Evolutionary conservation across 2,113 vertebrate species (phyloP).

Genomic region (Oncorhynchus masou): DNA sequence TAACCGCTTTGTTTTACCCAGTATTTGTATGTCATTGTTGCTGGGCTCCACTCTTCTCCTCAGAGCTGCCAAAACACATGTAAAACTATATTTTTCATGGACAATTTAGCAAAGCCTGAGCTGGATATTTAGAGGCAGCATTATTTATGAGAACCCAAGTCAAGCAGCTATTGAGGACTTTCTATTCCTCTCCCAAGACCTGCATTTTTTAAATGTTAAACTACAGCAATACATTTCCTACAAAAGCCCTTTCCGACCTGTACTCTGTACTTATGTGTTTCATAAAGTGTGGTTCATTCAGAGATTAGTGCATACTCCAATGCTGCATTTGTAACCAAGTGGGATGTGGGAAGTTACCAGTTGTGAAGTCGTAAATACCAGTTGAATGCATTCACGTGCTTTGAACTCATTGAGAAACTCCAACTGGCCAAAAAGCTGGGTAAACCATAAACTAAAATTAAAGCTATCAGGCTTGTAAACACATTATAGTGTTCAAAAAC

Average conservation of each 20-base stretch:
- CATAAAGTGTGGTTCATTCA: constrained; percentile 43
- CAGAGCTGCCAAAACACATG: background rate
- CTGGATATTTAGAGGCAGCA: too few relatives aligned
- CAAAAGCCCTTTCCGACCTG: constrained; percentile 55
- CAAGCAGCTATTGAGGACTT: constrained; percentile 31
- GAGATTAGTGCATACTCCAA: constrained; percentile 43
- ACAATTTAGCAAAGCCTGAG: too few relatives aligned
- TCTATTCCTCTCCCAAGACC: constrained; percentile 44
- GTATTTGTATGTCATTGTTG: constrained; percentile 17
- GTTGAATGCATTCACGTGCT: too few relatives aligned
- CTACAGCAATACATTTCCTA: constrained; percentile 29
- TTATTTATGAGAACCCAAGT: constrained; percentile 14
- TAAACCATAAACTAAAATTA: too few relatives aligned
- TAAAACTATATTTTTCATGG: too few relatives aligned
- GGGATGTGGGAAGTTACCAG: too few relatives aligned
- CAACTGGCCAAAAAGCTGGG: too few relatives aligned
- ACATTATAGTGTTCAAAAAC: too few relatives aligned
- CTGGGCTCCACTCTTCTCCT: constrained; percentile 15
- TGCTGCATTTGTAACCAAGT: background rate
- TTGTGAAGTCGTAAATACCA: too few relatives aligned
- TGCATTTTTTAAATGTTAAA: constrained; percentile 34
- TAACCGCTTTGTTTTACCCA: constrained; percentile 14
- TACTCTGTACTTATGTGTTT: constrained; percentile 41
- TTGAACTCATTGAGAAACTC: too few relatives aligned
- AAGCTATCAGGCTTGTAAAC: too few relatives aligned